A percentile compares a stretch with the other conserved stretches of the same genome.
These are phyloP conservation scores for Limnephilus marmoratus DNA, from an alignment of 2,888 invertebrate genomes.

Conservation along the genomic window DNA sequence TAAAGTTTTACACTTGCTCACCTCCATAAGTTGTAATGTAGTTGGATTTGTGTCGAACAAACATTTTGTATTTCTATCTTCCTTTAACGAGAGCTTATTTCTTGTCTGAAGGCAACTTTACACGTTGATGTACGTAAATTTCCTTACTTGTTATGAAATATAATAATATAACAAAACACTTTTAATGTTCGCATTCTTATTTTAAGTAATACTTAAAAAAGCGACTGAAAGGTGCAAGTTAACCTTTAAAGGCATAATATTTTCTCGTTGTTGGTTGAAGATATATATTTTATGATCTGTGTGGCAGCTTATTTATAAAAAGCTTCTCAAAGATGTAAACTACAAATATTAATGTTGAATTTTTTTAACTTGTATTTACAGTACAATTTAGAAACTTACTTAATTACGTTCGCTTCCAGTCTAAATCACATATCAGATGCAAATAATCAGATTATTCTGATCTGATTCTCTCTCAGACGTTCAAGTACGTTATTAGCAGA, in stretches of 20 bases:
- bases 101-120: not conserved
- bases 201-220: not conserved
- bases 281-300: not conserved
- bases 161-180: not conserved
- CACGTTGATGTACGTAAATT: not conserved
- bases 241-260: not conserved
- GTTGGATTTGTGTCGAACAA: not conserved
- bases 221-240: not conserved
- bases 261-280: not conserved
- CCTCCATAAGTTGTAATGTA: not conserved
- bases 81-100: not conserved
- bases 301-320: not conserved
- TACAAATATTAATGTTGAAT: not conserved
- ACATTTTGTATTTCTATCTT: not conserved
- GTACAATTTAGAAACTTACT: not conserved
- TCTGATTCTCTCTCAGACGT: not conserved
- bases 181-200: not conserved
- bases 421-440: not conserved
- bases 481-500: not conserved
- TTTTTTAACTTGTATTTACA: not conserved
- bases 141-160: not conserved
- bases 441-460: not conserved
- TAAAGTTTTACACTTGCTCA: not conserved
- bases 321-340: not conserved
- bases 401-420: not conserved